Evolutionary conservation across 2,113 vertebrate species (phyloP).

Genomic region (Rhinopomastus cyanomelas): DNA sequence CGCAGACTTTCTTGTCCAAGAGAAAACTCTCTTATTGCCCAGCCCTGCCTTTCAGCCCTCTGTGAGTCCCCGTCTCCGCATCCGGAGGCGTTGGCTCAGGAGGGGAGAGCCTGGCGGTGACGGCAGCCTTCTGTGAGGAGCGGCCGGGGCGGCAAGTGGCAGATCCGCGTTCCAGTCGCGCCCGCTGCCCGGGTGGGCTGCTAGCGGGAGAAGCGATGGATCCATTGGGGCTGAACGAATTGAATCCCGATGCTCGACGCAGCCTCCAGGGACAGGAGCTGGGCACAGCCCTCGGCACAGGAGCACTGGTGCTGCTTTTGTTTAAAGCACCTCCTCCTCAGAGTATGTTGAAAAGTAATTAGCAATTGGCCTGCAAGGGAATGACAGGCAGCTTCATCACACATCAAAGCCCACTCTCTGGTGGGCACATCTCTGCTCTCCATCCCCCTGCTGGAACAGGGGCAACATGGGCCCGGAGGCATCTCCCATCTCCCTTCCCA

Average conservation of each 20-base stretch:
- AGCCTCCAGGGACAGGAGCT: not conserved
- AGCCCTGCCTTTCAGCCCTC: not conserved
- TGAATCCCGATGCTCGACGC: constrained; percentile 19
- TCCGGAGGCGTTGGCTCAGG: not conserved
- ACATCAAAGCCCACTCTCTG: not conserved
- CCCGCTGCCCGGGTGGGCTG: not conserved
- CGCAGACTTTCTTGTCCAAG: not conserved
- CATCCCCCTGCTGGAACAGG: not conserved
- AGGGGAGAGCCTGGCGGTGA: not conserved
- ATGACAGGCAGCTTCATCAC: not conserved
- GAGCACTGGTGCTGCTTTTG: not conserved
- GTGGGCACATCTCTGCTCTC: not conserved
- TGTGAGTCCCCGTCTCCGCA: not conserved
- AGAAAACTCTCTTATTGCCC: not conserved
- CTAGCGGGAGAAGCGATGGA: not conserved
- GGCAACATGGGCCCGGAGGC: not conserved
- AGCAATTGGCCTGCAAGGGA: not conserved
- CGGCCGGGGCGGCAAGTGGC: constrained; percentile 3
- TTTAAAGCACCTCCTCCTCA: not conserved
- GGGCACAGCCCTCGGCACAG: constrained; percentile 25
- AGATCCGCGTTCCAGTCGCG: not conserved
- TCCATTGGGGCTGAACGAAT: not conserved
- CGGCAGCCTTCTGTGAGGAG: constrained; percentile 3
- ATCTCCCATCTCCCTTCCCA: not conserved
- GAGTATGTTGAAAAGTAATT: constrained; percentile 11